A percentile compares a stretch with the other conserved stretches of the same genome.
phyloP scores from a whole-genome alignment of 2,888 invertebrate genomes.

The Gibbula magus region DNA sequence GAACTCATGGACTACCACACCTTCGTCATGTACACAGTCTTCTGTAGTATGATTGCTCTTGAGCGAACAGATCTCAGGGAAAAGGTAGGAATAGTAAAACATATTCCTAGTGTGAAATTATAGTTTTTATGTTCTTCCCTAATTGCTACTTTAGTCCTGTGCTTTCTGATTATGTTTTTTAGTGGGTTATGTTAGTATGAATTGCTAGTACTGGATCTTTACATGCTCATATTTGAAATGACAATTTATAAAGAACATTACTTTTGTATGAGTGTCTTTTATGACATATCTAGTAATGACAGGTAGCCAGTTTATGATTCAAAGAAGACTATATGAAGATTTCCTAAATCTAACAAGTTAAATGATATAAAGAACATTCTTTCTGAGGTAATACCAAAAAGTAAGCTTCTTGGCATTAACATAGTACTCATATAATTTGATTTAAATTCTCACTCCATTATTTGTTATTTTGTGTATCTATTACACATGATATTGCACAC shows the following conservation, averaged over 20 bases:
- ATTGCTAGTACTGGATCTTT: neutral
- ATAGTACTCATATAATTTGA: too few species aligned
- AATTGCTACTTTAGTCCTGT: neutral
- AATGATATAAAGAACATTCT: too few species aligned
- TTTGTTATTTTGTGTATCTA: too few species aligned
- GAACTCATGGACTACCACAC: conserved; percentile 98
- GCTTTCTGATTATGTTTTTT: neutral
- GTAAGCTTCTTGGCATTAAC: too few species aligned
- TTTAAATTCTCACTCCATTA: too few species aligned
- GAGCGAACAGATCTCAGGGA: conserved; percentile 87
- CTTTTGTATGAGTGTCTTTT: too few species aligned
- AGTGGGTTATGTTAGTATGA: neutral
- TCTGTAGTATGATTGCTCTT: conserved; percentile 87
- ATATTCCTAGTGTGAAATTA: neutral
- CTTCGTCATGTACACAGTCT: conserved; percentile 87
- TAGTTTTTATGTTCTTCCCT: neutral
- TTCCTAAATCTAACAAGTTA: too few species aligned
- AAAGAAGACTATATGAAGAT: too few species aligned
- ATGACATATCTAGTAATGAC: too few species aligned
- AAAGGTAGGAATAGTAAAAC: conserved; percentile 78
- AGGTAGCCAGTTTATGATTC: too few species aligned
- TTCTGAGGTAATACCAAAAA: too few species aligned
- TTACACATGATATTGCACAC: too few species aligned
- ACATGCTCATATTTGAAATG: neutral
- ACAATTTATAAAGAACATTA: neutral